Percentiles rank a stretch among this genome's conserved stretches.
These are phyloP conservation scores for Horisme vitalbata DNA, from an alignment of 2,888 invertebrate species.

Conservation along the genomic window DNA sequence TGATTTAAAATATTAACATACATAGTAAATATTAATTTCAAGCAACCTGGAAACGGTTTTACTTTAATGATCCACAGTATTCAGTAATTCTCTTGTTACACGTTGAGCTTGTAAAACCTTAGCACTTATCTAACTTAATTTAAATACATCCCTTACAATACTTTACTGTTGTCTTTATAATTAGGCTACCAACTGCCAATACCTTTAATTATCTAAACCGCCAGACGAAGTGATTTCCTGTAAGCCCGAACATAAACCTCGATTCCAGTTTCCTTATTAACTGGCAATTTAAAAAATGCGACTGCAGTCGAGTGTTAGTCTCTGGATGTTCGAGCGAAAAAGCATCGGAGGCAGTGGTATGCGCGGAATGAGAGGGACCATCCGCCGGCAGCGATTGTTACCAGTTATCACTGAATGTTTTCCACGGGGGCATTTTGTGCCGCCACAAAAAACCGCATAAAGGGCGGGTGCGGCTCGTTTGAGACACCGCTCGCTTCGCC, in stretches of 20 bases:
- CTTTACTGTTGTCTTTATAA: too few relatives aligned
- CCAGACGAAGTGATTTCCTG: constrained; percentile 4
- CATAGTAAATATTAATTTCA: too few relatives aligned
- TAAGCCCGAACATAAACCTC: constrained; percentile 14
- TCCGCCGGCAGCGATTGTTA: constrained; percentile 82
- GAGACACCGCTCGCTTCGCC: constrained; percentile 59
- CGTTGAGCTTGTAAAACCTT: too few relatives aligned
- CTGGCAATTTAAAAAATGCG: constrained; percentile 27
- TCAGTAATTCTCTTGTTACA: too few relatives aligned
- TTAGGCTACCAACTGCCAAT: not conserved
- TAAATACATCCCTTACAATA: too few relatives aligned
- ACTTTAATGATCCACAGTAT: too few relatives aligned
- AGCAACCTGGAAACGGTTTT: too few relatives aligned
- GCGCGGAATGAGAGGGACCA: constrained; percentile 78
- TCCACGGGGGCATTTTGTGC: constrained; percentile 79
- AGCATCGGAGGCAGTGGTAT: constrained; percentile 73
- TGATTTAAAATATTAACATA: too few relatives aligned
- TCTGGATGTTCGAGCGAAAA: constrained; percentile 53
- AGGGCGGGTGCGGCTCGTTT: constrained; percentile 81
- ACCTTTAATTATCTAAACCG: not conserved
- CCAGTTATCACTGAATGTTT: constrained; percentile 83
- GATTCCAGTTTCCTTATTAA: constrained; percentile 26
- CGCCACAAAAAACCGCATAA: constrained; percentile 81
- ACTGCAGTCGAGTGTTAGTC: constrained; percentile 26
- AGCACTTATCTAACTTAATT: too few relatives aligned